Percentiles rank a stretch among this genome's conserved stretches.
phyloP scores from a whole-genome alignment of 2,113 vertebrate species.

The Saimiri boliviensis region DNA sequence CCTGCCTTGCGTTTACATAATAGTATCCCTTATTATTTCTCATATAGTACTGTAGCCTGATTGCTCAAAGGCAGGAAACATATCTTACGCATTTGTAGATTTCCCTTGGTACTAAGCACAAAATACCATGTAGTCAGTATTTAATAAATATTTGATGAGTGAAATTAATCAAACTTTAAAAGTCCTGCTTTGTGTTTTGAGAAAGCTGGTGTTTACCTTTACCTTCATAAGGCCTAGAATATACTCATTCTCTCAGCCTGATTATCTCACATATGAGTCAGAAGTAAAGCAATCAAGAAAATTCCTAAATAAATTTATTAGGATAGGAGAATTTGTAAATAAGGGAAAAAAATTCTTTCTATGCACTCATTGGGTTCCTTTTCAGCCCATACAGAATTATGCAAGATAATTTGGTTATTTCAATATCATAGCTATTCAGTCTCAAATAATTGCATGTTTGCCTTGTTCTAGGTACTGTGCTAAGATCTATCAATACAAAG shows the following conservation, averaged over 20 bases:
- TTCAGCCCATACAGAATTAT: not conserved
- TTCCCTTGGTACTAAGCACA: not conserved
- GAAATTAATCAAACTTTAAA: not conserved
- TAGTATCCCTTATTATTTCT: not conserved
- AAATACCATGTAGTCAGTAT: not conserved
- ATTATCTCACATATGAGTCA: not conserved
- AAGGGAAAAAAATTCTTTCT: not conserved
- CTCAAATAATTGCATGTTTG: not conserved
- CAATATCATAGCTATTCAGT: not conserved
- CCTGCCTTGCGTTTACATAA: not conserved
- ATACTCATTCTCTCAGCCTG: not conserved
- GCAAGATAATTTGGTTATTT: not conserved
- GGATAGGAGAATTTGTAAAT: not conserved
- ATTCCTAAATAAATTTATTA: not conserved
- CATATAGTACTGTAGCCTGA: not conserved
- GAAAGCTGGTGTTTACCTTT: not conserved
- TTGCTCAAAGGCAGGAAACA: not conserved
- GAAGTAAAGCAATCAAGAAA: not conserved
- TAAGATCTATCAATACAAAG: not conserved
- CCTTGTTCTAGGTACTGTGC: not conserved
- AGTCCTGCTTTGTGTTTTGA: not conserved
- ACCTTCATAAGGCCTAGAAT: not conserved
- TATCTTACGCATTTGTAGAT: not conserved
- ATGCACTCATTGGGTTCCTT: not conserved
- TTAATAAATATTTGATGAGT: not conserved